Evolutionary conservation across 2,797 vertebrate genomes (phyloP), one percentile per base, ranked within the genome.

Genomic region (Linurgus olivaceus): DNA sequence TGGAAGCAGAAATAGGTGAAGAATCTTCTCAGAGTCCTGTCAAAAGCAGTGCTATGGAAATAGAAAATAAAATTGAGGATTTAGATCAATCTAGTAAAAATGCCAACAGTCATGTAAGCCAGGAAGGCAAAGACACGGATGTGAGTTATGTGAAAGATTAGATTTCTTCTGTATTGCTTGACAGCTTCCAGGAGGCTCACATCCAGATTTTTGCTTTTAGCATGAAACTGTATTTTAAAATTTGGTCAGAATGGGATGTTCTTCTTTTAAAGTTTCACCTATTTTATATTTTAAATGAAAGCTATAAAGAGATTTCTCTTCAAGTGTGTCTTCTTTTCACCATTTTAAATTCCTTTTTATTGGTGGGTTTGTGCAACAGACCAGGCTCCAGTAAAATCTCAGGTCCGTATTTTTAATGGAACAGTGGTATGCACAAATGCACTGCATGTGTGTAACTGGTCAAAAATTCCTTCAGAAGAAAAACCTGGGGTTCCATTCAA

Each of bases 1-100:
- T 52, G 65, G 93, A 88, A 72, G 93, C 93, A 79, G 97, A 95
- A 61, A 83, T 70, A 51, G 96, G 94, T 87, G 97, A 97, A 59
- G 80, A 96, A 55, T 57, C 90, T 82, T 76, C 50, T n/a, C 54
- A 62, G 26, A 95, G 83, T 71, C 70, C 86, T 62, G 67, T 67
- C 77, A 94, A 96, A 88, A 90, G 54, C 42, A 90, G 72, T 74
- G 58, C 77, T 74, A 76, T 90, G 90, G 95, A 96, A 91, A 31
- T 84, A 54, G 93, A 94, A 86, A 90, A 83, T 66, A 96, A 94
- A 94, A 85, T 11, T 9, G 95, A 89, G 72, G 71, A 61, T 91
- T 86, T 79, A 47, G 62, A 90, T 62, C 88, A 83, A 17, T 80
- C 83, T 58, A 86, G 26, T 85, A 86, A 94, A 88, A 93, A 84